Conservation (phyloP, 1,140 invertebrate species). For the Calliopsis andreniformis region DNA sequence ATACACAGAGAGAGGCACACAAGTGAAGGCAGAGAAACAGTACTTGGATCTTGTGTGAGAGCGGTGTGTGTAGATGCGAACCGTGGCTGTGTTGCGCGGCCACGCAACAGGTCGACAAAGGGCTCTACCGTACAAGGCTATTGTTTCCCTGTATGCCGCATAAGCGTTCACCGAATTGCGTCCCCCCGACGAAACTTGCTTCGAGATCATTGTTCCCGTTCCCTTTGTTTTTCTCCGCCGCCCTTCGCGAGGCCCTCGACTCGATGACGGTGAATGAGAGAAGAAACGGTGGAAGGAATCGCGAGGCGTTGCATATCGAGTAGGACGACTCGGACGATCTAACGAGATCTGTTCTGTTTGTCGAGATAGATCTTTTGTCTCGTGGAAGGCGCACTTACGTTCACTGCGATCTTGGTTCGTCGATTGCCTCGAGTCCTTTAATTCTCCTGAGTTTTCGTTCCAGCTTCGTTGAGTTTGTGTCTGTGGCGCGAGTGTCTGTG, state of each 20-base stretch:
- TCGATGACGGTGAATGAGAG: no score
- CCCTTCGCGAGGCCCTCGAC: neutral
- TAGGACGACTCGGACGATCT: no score
- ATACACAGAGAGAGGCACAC: slow-evolving; percentile 13
- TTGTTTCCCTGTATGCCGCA: slow-evolving; percentile 32
- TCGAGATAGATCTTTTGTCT: neutral
- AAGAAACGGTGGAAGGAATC: no score
- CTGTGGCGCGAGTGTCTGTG: neutral
- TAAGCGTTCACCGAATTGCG: slow-evolving; percentile 8
- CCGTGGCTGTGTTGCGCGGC: slow-evolving; percentile 16
- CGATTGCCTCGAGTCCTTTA: neutral
- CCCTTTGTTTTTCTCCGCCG: neutral
- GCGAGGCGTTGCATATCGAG: no score
- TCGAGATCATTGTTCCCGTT: no score
- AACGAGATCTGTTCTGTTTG: no score
- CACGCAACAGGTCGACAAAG: slow-evolving; percentile 50
- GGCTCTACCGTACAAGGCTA: slow-evolving; percentile 17
- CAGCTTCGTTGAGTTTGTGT: no score
- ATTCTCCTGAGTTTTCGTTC: no score
- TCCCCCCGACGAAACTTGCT: neutral
- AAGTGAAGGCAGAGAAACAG: slow-evolving; percentile 19
- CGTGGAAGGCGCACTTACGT: slow-evolving; percentile 10
- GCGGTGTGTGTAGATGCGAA: slow-evolving; percentile 1
- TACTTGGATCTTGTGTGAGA: slow-evolving; percentile 20
- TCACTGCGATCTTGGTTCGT: neutral